Evolutionary conservation across 2,797 vertebrate genomes (phyloP), one percentile per base, ranked within the genome.

Genomic region (Hemibagrus guttatus): DNA sequence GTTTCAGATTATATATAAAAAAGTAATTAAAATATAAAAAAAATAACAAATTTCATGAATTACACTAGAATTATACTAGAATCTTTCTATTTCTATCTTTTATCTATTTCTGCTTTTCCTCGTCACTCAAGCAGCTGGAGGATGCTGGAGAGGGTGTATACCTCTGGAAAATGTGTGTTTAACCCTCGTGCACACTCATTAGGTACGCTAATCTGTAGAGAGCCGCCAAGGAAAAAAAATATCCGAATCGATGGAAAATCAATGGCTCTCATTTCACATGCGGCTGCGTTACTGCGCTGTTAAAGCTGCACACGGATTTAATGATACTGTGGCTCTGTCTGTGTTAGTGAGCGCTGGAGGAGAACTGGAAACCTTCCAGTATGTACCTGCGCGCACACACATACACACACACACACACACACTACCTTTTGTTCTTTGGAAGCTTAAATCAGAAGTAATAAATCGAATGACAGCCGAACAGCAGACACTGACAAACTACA

Each of bases 161-260:
- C 63, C 83, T 88, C 86, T 89, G 81, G 87, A 89, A 86, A 91
- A 91, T 88, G 90, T 88, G 90, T 89, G 88, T 91, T 89, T 92
- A 91, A 91, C 90, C 89, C 63, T 84, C 59, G 59, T 84, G 68
- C 89, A 90, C 87, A 88, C 89, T 89, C 88, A 91, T 89, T 87
- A 85, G 81, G 46, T 68, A 80, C 64, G 49, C 86, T 76, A 68
- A 81, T 90, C 81, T 75, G 69, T 76, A 79, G 88, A 81, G 78
- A 84, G 78, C 84, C 61, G 56, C 59, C 35, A 83, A 66, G 75
- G 52, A 21, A 56, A 86, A 89, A 92, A 86, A 87, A 91, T 91
- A 92, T 81, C 86, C 84, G 91, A 94, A 95, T 95, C 94, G 92
- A 92, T 94, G 90, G 81, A 89, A 89, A 93, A 94, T 94, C 92